Percentiles rank a stretch among this genome's conserved stretches.
Evolutionary conservation across 2,797 vertebrate genomes (phyloP).

Genomic region (Spondyliosoma cantharus): DNA sequence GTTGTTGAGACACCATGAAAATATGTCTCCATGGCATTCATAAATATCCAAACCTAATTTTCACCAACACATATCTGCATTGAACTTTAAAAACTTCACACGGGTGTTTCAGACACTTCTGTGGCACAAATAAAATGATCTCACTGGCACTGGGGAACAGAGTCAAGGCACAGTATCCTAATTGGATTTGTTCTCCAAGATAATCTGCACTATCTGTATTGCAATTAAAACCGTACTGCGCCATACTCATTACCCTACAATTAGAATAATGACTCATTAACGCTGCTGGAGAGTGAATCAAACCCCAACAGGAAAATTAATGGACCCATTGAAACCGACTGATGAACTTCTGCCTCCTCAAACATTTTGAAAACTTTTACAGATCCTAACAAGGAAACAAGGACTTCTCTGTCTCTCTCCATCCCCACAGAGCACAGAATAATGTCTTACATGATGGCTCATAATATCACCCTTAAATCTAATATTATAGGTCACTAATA

Average conservation of each 20-base stretch:
- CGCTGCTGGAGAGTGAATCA: constrained; percentile 48
- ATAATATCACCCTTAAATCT: background rate
- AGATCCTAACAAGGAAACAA: constrained; percentile 21
- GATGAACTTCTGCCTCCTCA: constrained; percentile 42
- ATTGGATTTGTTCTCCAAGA: constrained; percentile 59
- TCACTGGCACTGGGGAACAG: constrained; percentile 19
- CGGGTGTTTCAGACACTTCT: constrained; percentile 8
- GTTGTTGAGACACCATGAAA: background rate
- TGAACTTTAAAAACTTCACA: constrained; percentile 1
- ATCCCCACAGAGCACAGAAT: constrained; percentile 13
- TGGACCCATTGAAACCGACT: constrained; percentile 47
- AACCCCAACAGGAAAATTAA: constrained; percentile 58
- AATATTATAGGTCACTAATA: background rate
- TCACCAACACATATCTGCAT: background rate
- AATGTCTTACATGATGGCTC: constrained; percentile 8
- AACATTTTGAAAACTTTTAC: constrained; percentile 38
- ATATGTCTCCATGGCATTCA: background rate
- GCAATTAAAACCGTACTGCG: constrained; percentile 61
- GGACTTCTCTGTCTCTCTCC: background rate
- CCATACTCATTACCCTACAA: constrained; percentile 59
- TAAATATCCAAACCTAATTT: no score
- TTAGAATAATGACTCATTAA: constrained; percentile 71
- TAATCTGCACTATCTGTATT: constrained; percentile 46
- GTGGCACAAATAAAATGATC: constrained; percentile 45
- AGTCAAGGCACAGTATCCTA: constrained; percentile 60